Conservation (phyloP, 2,797 vertebrate species). For the Smutsia gigantea region DNA sequence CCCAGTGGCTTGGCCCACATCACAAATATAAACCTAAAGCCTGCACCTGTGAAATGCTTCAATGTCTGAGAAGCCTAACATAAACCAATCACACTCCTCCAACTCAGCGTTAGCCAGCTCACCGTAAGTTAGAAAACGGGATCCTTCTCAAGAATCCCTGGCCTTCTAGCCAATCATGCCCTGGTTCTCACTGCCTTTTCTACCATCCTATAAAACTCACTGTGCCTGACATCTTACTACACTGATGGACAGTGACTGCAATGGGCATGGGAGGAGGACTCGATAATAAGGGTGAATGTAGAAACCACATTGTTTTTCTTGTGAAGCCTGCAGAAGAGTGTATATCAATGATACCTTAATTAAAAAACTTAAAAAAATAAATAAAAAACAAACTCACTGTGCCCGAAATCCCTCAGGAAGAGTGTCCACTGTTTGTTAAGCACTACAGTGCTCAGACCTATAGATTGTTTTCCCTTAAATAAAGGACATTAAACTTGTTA, state of each 20-base stretch:
- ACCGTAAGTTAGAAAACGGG: neutral
- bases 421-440: neutral
- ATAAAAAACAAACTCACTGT: neutral
- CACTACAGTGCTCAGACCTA: neutral
- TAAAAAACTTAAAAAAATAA: no score
- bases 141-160: neutral
- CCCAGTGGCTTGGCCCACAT: neutral
- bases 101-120: neutral
- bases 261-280: no score
- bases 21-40: neutral
- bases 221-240: no score
- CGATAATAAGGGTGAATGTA: no score
- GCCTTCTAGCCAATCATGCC: neutral
- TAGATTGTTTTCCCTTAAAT: neutral
- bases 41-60: neutral
- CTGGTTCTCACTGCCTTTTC: neutral
- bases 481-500: neutral
- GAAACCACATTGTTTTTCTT: no score
- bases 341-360: no score
- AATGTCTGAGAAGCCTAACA: neutral
- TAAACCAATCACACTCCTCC: neutral
- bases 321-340: no score
- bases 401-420: neutral
- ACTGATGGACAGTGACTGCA: no score
- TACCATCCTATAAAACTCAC: neutral